Evolutionary conservation across 37 sponge, comb jelly and placozoan genomes (phyloP), one percentile per base, ranked within the genome.

Genomic region (Axinella damicornis): DNA sequence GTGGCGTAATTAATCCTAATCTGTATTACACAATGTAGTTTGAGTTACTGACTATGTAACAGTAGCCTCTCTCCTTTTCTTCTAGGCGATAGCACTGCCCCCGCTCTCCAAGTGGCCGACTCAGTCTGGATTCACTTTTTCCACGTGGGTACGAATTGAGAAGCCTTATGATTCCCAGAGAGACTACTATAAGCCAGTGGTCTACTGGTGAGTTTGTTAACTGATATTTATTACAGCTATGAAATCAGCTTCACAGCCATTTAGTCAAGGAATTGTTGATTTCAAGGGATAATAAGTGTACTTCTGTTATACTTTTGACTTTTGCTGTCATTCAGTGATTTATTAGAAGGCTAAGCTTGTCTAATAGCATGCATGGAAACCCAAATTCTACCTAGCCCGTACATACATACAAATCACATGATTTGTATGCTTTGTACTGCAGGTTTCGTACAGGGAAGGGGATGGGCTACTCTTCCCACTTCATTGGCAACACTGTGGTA

Each of bases 41-140:
- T n/a, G n/a, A n/a, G n/a, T n/a, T n/a, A n/a, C n/a, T n/a, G n/a
- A n/a, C n/a, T n/a, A n/a, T n/a, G n/a, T n/a, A n/a, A n/a, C n/a
- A n/a, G n/a, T n/a, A n/a, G n/a, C 5, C 63, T 27, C 63, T 69
- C 70, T 11, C 24, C 11, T 62, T 46, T 13, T 70, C 33, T 62
- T 65, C 14, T 59, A 94, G 95, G 89, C 85, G 11, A 36, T 94
- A 12, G 87, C 97, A 0, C 70, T 96, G 28, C 97, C 97, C 25
- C 97, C 97, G 1, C 63, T 96, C 16, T 73, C 94, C 40, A 86
- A 90, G 37, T 96, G 97, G 97, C 94, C 97, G 2, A 76, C 82
- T 2, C 85, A 90, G 52, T 83, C 97, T 33, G 97, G 94, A 27
- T 96, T 96, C 77, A 90, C 92, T 34, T 32, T 96, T 36, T 62